These are phyloP conservation scores for Glaucopsyche alexis DNA, from an alignment of 2,888 invertebrate species.

Conservation along the genomic window DNA sequence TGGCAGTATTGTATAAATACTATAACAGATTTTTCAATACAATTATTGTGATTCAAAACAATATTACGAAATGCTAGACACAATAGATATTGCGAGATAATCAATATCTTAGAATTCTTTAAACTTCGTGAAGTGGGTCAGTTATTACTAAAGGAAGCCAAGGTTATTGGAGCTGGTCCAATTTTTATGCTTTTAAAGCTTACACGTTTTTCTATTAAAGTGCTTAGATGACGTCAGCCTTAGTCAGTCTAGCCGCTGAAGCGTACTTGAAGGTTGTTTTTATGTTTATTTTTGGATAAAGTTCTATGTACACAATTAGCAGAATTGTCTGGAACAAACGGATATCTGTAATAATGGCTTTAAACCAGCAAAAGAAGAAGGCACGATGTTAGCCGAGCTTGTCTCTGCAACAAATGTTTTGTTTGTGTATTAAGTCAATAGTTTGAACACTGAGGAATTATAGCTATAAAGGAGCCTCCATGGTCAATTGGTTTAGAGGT, in stretches of 20 bases:
- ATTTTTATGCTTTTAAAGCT: constrained; percentile 49
- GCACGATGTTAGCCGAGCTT: no score
- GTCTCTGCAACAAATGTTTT: no score
- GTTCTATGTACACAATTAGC: background rate
- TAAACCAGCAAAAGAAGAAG: no score
- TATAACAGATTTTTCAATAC: background rate
- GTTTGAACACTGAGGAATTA: no score
- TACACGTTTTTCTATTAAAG: constrained; percentile 39
- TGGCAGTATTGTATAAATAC: background rate
- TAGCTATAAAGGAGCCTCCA: no score
- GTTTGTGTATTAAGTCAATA: no score
- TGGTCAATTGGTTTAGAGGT: no score
- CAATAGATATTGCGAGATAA: constrained; percentile 30
- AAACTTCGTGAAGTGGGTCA: constrained; percentile 59
- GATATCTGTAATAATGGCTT: background rate
- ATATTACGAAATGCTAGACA: constrained; percentile 3
- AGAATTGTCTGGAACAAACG: no score
- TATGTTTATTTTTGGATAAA: background rate
- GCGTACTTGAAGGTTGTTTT: constrained; percentile 11
- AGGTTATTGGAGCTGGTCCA: constrained; percentile 76
- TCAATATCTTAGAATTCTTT: constrained; percentile 46
- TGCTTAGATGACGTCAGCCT: background rate
- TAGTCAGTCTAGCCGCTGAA: constrained; percentile 11
- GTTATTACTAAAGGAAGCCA: constrained; percentile 63
- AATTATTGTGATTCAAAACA: background rate